A percentile compares a stretch with the other conserved stretches of the same genome.
These are phyloP conservation scores for Pelmatolapia mariae DNA, from an alignment of 2,113 vertebrate species.

Conservation along the genomic window DNA sequence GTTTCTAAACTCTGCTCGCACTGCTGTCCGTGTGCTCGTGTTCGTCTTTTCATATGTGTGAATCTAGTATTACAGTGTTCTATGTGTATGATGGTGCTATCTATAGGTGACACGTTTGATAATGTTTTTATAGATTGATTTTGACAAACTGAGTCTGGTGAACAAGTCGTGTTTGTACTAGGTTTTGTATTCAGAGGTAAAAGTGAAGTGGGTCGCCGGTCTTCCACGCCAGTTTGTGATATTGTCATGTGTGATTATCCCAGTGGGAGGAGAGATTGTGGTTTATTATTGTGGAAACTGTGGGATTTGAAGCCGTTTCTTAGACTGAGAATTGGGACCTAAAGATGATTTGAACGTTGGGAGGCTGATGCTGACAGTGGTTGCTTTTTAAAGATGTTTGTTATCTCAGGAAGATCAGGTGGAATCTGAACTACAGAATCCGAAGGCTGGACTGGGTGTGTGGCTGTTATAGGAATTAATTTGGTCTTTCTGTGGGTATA, in stretches of 20 bases:
- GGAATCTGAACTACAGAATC: neutral
- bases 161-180: constrained; percentile 69
- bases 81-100: constrained; percentile 87
- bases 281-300: neutral
- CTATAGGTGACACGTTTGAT: constrained; percentile 76
- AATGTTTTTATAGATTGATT: constrained; percentile 81
- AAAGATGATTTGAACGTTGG: neutral
- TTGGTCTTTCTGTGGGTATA: neutral
- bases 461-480: neutral
- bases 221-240: neutral
- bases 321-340: neutral
- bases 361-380: neutral
- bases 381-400: neutral
- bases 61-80: constrained; percentile 9
- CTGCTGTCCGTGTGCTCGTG: neutral
- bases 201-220: neutral
- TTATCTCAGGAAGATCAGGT: neutral
- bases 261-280: neutral
- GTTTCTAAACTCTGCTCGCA: neutral
- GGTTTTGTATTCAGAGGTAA: constrained; percentile 36
- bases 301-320: neutral
- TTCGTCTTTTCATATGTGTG: neutral
- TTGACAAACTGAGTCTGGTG: constrained; percentile 59
- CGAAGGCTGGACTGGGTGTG: fast-evolving
- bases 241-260: neutral